phyloP scores from a whole-genome alignment of 2,797 vertebrate genomes.

The Furcifer pardalis region DNA sequence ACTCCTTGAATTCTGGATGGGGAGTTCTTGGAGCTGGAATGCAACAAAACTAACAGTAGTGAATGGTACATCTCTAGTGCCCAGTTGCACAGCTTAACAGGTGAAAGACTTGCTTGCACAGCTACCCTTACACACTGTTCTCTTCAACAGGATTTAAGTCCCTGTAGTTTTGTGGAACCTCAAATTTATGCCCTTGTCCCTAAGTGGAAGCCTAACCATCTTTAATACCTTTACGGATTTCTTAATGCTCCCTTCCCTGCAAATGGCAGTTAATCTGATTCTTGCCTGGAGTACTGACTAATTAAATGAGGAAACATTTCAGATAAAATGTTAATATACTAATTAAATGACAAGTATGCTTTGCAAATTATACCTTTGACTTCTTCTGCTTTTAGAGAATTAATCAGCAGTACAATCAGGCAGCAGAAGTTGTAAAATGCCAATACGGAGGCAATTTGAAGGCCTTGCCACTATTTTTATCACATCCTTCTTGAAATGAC shows the following conservation, averaged over 20 bases:
- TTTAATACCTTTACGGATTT: neutral
- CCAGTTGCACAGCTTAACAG: too few species aligned
- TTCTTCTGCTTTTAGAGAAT: slow-evolving; percentile 74
- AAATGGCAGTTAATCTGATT: slow-evolving; percentile 70
- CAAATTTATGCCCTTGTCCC: neutral
- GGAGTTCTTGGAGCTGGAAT: too few species aligned
- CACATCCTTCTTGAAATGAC: slow-evolving; percentile 33
- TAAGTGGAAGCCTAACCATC: neutral
- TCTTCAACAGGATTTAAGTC: too few species aligned
- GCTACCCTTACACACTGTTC: too few species aligned
- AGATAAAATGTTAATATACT: slow-evolving; percentile 74
- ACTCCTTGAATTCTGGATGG: too few species aligned
- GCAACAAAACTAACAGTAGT: too few species aligned
- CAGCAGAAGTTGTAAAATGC: slow-evolving; percentile 67
- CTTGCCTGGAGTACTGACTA: slow-evolving; percentile 70
- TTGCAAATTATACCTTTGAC: slow-evolving; percentile 72
- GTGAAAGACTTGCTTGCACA: too few species aligned
- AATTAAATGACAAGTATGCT: slow-evolving; percentile 75
- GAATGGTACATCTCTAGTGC: too few species aligned
- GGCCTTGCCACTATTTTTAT: slow-evolving; percentile 49
- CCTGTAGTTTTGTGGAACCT: neutral
- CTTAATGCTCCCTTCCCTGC: slow-evolving; percentile 13
- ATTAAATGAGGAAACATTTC: slow-evolving; percentile 74
- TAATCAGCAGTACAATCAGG: slow-evolving; percentile 76
- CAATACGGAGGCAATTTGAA: slow-evolving; percentile 71